Conservation (phyloP, 2,888 invertebrate species). For the Podotricha telesiphe region DNA sequence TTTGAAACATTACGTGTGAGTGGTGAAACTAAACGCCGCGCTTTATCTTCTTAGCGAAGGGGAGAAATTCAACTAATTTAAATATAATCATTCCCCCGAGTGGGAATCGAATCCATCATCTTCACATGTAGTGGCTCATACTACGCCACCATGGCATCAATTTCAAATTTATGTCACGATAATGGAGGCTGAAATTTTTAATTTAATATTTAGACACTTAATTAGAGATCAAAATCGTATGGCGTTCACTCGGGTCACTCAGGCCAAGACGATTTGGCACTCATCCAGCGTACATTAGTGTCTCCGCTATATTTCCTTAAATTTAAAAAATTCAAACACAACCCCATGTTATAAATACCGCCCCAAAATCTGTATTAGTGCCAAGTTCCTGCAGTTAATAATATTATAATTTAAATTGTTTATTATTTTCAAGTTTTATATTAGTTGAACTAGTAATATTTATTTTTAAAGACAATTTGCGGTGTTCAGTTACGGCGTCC, state of each 20-base stretch:
- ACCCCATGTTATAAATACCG: constrained; percentile 55
- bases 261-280: constrained; percentile 59
- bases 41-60: no score
- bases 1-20: no score
- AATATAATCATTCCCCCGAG: no score
- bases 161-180: neutral
- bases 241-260: constrained; percentile 38
- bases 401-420: constrained; percentile 21
- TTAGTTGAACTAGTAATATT: no score
- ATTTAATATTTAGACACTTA: constrained; percentile 14
- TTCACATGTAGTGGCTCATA: no score
- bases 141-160: no score
- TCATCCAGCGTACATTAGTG: constrained; percentile 66
- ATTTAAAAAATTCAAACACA: constrained; percentile 61
- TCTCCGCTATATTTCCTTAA: constrained; percentile 65
- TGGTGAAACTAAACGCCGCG: no score
- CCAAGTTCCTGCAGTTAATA: constrained; percentile 43
- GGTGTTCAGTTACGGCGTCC: no score
- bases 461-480: no score
- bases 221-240: constrained; percentile 35
- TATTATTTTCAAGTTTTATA: neutral
- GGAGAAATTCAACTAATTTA: no score
- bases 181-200: neutral
- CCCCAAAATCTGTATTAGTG: constrained; percentile 43
- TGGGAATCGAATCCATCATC: no score